Conservation (phyloP, 2,113 vertebrate species). For the Conger conger region DNA sequence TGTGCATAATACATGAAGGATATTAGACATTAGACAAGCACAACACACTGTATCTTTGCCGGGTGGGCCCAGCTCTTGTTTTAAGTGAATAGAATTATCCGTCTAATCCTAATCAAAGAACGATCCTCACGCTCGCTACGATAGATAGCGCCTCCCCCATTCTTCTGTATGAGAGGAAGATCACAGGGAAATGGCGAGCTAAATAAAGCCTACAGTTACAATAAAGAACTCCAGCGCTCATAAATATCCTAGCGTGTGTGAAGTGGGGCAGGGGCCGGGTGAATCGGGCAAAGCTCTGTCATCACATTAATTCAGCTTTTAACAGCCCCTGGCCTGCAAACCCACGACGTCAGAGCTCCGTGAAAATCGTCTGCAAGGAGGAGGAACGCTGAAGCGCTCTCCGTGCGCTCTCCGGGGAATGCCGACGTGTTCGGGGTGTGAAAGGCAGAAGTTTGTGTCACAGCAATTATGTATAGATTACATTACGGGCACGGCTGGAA, state of each 20-base stretch:
- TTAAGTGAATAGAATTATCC: constrained; percentile 22
- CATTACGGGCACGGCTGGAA: not conserved
- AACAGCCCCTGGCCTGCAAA: constrained; percentile 18
- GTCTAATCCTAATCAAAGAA: constrained; percentile 10
- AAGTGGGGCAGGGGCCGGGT: not conserved
- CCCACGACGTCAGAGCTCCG: not conserved
- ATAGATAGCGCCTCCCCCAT: not conserved
- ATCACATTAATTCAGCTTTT: constrained; percentile 23
- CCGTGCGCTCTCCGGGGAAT: not conserved
- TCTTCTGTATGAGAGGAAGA: not conserved
- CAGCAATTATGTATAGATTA: constrained; percentile 24
- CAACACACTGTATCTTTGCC: constrained; percentile 1
- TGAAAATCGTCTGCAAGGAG: constrained; percentile 17
- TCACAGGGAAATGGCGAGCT: not conserved
- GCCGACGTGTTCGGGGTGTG: not conserved
- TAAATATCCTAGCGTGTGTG: not conserved
- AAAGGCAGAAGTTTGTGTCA: constrained; percentile 12
- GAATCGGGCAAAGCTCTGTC: not conserved
- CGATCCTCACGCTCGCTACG: constrained; percentile 7
- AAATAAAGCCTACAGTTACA: constrained; percentile 21
- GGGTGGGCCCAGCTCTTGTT: constrained; percentile 3
- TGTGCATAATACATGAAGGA: constrained; percentile 2
- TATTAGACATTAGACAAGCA: not conserved
- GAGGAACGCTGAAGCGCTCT: not conserved
- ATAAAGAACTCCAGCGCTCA: constrained; percentile 1